Evolutionary conservation across 2,888 invertebrate species (phyloP), one percentile per base, ranked within the genome.

Genomic region (Eupelmus urozonus): DNA sequence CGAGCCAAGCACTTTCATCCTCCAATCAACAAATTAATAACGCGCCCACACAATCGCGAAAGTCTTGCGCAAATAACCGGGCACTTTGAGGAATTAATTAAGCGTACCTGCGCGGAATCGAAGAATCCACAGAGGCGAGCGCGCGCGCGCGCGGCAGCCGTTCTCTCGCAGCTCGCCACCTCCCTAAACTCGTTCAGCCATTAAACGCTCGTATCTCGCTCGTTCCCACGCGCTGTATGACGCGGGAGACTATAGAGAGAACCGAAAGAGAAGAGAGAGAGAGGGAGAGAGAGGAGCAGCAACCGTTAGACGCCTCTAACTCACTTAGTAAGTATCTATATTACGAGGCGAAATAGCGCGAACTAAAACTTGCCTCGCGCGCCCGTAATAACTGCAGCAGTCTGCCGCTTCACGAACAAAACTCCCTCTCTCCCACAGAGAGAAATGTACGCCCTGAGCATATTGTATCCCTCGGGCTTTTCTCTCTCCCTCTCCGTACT

Each of bases 291-390:
- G 34, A 23, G n/a, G 7, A 20, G 49, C 34, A 53, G 51, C 42
- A 60, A 40, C 13, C 51, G 51, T 62, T 71, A 71, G 71, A 62
- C 53, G 63, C 45, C 63, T 66, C 57, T 74, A 74, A 74, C 74
- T 63, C 65, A 74, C 62, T 71, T 71, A 74, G 66, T 29, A 66
- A 74, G 74, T 66, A 74, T 73, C 65, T 73, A 49, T 66, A 74
- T 59, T 66, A 66, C 59, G 66, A 16, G 29, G 63, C 63, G 57
- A 74, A 65, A 74, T 74, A 74, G 65, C 57, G 66, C 29, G 57
- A 74, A 65, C 66, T 65, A 74, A 74, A 74, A 74, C 74, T 74
- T 74, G 29, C 40, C 27, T 53, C 27, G 23, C 49, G 27, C 63
- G 27, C 60, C 20, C 63, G 74, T 65, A 74, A 74, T 74, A 74